Conservation (phyloP, 2,888 invertebrate genomes). For the Physocephala rufipes region DNA sequence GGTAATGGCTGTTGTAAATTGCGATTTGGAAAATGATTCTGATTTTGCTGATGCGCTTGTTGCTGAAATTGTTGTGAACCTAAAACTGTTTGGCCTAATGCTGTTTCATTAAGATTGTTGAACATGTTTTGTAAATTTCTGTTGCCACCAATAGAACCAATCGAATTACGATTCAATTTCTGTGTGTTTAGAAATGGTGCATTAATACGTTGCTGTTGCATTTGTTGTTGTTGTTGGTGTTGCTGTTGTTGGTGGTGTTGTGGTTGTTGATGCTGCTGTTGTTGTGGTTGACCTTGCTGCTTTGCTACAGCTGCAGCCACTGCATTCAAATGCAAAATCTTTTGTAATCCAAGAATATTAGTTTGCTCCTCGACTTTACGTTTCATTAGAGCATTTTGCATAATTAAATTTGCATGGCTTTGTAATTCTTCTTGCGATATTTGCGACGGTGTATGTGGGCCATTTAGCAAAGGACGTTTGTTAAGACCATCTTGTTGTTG, state of each 20-base stretch:
- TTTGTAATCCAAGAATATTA: constrained; percentile 51
- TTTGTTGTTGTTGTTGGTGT: constrained; percentile 43
- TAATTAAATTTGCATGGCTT: constrained; percentile 60
- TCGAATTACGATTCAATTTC: constrained; percentile 36
- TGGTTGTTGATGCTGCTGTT: constrained; percentile 45
- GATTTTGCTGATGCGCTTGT: constrained; percentile 42
- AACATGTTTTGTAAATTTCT: constrained; percentile 49
- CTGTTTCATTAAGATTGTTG: constrained; percentile 44
- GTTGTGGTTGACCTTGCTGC: constrained; percentile 36
- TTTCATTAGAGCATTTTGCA: constrained; percentile 64
- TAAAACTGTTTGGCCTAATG: no score
- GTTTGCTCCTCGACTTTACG: constrained; percentile 62
- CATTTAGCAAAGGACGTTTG: constrained; percentile 21
- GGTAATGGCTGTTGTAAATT: constrained; percentile 27
- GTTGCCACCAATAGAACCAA: constrained; percentile 38
- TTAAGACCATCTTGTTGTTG: constrained; percentile 39
- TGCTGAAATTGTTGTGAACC: constrained; percentile 41
- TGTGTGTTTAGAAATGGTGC: constrained; percentile 25
- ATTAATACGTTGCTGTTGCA: constrained; percentile 36
- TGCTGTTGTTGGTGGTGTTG: constrained; percentile 40
- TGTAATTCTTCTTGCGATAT: constrained; percentile 61
- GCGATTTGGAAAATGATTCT: constrained; percentile 40
- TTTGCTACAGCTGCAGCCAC: constrained; percentile 45
- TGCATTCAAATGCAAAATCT: constrained; percentile 55
- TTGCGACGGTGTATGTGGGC: constrained; percentile 34